A percentile compares a stretch with the other conserved stretches of the same genome.
Evolutionary conservation across 2,888 invertebrate species (phyloP).

Genomic region (Caenorhabditis imperialis): DNA sequence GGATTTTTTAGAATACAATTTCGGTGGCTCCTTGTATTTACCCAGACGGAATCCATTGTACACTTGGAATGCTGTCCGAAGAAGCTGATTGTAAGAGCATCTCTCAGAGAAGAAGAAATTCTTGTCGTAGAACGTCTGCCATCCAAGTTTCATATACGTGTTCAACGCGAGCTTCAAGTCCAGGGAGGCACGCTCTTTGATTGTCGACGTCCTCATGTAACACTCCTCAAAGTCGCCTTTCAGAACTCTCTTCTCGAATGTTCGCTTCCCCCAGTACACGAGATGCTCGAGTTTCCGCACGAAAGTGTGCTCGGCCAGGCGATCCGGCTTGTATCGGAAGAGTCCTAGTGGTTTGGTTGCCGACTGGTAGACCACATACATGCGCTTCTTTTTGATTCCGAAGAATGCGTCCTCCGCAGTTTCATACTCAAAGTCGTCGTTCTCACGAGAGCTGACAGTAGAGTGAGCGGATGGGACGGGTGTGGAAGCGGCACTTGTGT

Average conservation of each 20-base stretch:
- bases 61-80: slow-evolving; percentile 16
- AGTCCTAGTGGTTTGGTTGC: slow-evolving; percentile 30
- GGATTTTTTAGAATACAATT: too few relatives aligned
- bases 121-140: slow-evolving; percentile 45
- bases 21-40: too few relatives aligned
- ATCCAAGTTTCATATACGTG: slow-evolving; percentile 25
- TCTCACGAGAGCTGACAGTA: slow-evolving; percentile 10
- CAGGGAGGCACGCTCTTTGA: slow-evolving; percentile 22
- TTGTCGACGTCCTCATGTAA: slow-evolving; percentile 15
- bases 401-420: slow-evolving; percentile 34
- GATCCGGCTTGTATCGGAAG: slow-evolving; percentile 29
- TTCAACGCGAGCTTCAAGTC: slow-evolving; percentile 40
- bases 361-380: slow-evolving; percentile 37
- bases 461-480: not conserved
- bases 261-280: slow-evolving; percentile 32
- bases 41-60: slow-evolving; percentile 14
- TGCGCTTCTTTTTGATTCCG: slow-evolving; percentile 43
- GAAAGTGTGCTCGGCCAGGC: slow-evolving; percentile 24
- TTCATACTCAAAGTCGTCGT: slow-evolving; percentile 39
- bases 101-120: slow-evolving; percentile 37
- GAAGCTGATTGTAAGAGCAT: slow-evolving; percentile 32
- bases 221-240: slow-evolving; percentile 16
- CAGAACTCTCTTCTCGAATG: slow-evolving; percentile 11
- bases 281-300: slow-evolving; percentile 26
- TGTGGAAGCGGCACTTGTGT: not conserved